Conservation (phyloP, 37 sponge, comb jelly and placozoan species). For the Cladorhizidae sp. region DNA sequence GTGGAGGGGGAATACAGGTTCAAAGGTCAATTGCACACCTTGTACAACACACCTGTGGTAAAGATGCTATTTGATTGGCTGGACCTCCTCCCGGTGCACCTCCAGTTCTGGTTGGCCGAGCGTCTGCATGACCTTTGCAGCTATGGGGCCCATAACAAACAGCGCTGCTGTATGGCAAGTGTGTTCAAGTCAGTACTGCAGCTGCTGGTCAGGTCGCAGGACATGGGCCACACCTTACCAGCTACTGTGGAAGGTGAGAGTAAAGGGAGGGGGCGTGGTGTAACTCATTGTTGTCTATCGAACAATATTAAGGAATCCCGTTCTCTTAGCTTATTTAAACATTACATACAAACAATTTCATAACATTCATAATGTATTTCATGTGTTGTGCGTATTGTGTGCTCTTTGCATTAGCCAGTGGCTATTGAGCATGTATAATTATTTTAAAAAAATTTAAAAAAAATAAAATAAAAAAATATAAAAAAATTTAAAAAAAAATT, state of each 20-base stretch:
- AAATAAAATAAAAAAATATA: too few relatives aligned
- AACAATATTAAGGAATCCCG: too few relatives aligned
- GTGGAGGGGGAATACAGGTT: conserved; percentile 43
- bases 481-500: too few relatives aligned
- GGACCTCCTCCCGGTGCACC: conserved; percentile 13
- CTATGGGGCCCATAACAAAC: conserved; percentile 54
- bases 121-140: conserved; percentile 42
- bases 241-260: conserved; percentile 68
- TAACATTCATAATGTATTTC: too few relatives aligned
- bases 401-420: too few relatives aligned
- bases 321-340: too few relatives aligned
- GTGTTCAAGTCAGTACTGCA: conserved; percentile 44
- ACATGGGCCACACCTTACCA: conserved; percentile 25
- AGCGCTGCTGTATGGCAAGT: conserved; percentile 76
- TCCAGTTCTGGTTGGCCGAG: conserved; percentile 39
- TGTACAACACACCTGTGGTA: conserved; percentile 37
- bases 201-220: conserved; percentile 57
- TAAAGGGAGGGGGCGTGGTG: too few relatives aligned
- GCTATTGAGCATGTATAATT: too few relatives aligned
- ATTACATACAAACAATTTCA: too few relatives aligned
- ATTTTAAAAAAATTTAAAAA: too few relatives aligned
- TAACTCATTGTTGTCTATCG: too few relatives aligned
- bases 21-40: conserved; percentile 14
- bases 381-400: too few relatives aligned
- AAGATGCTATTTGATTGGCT: conserved; percentile 50